Conservation (phyloP, 2,797 vertebrate genomes). For the Eurystomus glaucurus region DNA sequence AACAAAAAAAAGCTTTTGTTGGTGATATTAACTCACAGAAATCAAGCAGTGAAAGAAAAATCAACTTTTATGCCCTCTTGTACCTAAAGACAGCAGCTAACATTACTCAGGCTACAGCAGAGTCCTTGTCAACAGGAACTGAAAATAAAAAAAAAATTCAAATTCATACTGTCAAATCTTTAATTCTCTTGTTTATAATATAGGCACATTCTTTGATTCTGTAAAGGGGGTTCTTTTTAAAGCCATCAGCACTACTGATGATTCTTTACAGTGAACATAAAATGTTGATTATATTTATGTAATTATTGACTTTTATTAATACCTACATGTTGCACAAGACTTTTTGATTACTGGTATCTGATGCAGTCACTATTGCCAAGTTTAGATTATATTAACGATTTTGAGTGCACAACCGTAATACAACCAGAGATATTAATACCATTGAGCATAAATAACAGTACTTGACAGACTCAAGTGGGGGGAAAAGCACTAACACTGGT, state of each 20-base stretch:
- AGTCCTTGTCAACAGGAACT: slow-evolving; percentile 58
- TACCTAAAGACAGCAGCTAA: slow-evolving; percentile 58
- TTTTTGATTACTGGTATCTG: slow-evolving; percentile 70
- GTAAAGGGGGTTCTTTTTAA: slow-evolving; percentile 48
- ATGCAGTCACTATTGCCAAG: slow-evolving; percentile 69
- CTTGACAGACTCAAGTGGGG: slow-evolving; percentile 68
- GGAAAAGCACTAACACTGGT: slow-evolving; percentile 49
- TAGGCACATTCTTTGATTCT: slow-evolving; percentile 14
- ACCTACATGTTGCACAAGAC: slow-evolving; percentile 61
- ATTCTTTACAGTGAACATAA: slow-evolving; percentile 15
- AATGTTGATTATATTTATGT: slow-evolving; percentile 22
- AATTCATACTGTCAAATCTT: slow-evolving; percentile 48
- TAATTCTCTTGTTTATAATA: slow-evolving; percentile 67
- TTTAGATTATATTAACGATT: slow-evolving; percentile 67
- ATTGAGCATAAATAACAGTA: slow-evolving; percentile 63
- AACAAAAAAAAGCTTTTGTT: slow-evolving; percentile 15
- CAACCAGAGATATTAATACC: slow-evolving; percentile 69
- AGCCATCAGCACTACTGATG: not conserved
- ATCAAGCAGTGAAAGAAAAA: slow-evolving; percentile 36
- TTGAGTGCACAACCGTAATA: slow-evolving; percentile 62
- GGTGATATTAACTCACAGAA: slow-evolving; percentile 44
- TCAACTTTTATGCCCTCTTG: slow-evolving; percentile 56
- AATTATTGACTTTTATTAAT: slow-evolving; percentile 63
- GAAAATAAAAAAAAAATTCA: slow-evolving; percentile 60
- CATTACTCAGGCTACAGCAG: slow-evolving; percentile 37